Base-by-base conservation (phyloP, 2,888 invertebrate species). In the Phorcus lineatus region DNA sequence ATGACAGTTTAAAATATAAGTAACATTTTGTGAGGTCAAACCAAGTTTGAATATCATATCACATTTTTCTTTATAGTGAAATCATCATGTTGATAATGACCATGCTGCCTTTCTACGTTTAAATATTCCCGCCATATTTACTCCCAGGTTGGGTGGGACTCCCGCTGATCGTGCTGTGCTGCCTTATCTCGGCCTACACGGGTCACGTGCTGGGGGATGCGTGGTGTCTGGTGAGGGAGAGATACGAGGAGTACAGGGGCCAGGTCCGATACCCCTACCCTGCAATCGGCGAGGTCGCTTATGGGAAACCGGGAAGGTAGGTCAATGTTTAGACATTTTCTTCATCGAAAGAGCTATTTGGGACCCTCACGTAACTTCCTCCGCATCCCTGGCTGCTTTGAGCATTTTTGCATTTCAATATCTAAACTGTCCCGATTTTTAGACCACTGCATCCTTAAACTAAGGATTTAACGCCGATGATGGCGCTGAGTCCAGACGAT, bases 201-300 rank as follows among this genome's bases (percentile, higher is more conserved):
- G 97, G 97, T 0, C 94, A 95, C 52, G 93, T 97, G 55, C 94
- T 97, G 28, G 97, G 97, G 0, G 95, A 95, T 87, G 96, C 96
- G 91, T 97, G 97, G 97, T 94, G 95, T 0, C 95, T 97, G 74
- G 96, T 97, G 0, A 95, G 96, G 91, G 93, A 95, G 77, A 93
- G 95, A 0, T 95, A 95, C 89, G 95, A 95, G 0, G 94, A 95
- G 86, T 95, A 91, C 80, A 81, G 87, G 77, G 87, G 94, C 53
- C 92, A 93, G 76, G 94, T 95, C 82, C 96, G 97, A 84, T 96
- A 96, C 91, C 97, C 97, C 0, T 96, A 97, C 90, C 96, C 97
- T 0, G 96, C 97, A 0, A 95, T 97, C 24, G 97, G 96, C 0
- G 96, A 97, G 90, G 93, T 96, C 66, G 96, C 96, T 0, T 96